A percentile compares a stretch with the other conserved stretches of the same genome.
Evolutionary conservation across 1,140 invertebrate genomes (phyloP).

Genomic region (Diabrotica virgifera): DNA sequence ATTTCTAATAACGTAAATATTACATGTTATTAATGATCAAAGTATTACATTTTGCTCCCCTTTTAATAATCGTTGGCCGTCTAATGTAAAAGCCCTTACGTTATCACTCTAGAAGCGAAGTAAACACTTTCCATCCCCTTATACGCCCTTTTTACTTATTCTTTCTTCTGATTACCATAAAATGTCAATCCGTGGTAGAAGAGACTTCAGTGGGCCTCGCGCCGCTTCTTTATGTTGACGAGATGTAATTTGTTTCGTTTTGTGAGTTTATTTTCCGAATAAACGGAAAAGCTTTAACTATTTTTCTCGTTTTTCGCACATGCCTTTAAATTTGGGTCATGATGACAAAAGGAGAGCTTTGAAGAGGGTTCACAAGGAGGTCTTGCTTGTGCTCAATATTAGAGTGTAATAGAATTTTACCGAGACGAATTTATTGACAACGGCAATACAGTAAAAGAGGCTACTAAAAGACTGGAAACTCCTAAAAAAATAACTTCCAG

Average conservation of each 20-base stretch:
- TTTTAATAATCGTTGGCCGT: no score
- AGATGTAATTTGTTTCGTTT: conserved; percentile 6
- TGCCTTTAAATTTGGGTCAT: not conserved
- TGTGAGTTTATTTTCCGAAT: not conserved
- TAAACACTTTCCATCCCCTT: not conserved
- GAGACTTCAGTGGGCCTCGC: not conserved
- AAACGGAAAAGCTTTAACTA: not conserved
- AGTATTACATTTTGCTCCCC: no score
- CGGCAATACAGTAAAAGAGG: no score
- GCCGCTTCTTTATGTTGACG: not conserved
- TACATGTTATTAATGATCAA: no score
- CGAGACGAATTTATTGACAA: no score
- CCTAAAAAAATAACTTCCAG: no score
- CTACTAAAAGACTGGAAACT: no score
- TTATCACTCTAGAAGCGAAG: not conserved
- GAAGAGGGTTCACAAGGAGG: no score
- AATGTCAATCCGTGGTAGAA: not conserved
- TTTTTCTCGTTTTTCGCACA: not conserved
- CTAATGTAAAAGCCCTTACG: not conserved
- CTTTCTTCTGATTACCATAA: conserved; percentile 8
- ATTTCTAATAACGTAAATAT: no score
- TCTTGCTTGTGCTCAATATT: no score
- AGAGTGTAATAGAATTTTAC: no score
- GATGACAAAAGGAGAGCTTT: not conserved
- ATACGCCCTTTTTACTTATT: not conserved